Evolutionary conservation across 2,888 invertebrate species (phyloP).

Genomic region (Caenorhabditis sinica): DNA sequence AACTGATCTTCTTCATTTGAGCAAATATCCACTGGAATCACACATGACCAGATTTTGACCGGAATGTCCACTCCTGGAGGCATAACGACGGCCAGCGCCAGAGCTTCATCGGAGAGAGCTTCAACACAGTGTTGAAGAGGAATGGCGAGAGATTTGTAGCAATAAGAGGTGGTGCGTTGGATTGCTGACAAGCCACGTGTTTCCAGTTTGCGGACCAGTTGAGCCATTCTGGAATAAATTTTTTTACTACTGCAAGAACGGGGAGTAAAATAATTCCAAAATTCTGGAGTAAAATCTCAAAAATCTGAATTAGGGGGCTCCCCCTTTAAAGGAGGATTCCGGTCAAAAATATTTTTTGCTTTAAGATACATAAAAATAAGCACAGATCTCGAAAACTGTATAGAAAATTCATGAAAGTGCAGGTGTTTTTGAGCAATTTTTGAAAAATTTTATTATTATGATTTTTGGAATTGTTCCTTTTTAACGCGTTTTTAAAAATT

Average conservation of each 20-base stretch:
- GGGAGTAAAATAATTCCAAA: no score
- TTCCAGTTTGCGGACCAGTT: constrained; percentile 45
- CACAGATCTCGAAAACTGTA: no score
- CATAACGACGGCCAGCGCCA: constrained; percentile 62
- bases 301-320: no score
- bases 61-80: constrained; percentile 66
- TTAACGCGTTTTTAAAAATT: no score
- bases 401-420: no score
- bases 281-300: no score
- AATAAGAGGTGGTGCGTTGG: constrained; percentile 60
- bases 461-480: no score
- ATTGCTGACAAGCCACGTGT: constrained; percentile 51
- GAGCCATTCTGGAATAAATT: constrained; percentile 37
- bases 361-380: no score
- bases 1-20: constrained; percentile 45
- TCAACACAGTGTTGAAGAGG: constrained; percentile 64
- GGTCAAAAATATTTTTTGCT: no score
- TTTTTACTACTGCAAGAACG: not conserved
- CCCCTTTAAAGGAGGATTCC: no score
- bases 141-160: constrained; percentile 42
- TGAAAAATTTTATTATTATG: no score
- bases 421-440: no score
- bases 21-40: constrained; percentile 66
- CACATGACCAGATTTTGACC: constrained; percentile 60
- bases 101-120: constrained; percentile 52